Evolutionary conservation across 92 coral and sea anemone species (phyloP).

Genomic region (Pocillopora grandis): DNA sequence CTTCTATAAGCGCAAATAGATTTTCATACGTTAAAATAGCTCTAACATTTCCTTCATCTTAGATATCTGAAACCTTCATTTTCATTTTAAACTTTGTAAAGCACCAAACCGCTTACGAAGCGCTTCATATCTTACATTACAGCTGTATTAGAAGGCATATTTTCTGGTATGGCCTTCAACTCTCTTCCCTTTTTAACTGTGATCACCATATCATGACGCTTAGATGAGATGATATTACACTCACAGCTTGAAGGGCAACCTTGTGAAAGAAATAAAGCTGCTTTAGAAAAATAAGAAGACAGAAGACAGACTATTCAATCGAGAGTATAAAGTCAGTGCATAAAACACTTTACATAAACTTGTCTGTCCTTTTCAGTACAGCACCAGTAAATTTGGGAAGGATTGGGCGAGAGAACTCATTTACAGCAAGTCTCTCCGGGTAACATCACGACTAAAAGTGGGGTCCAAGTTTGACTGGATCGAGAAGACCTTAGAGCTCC

Average conservation of each 20-base stretch:
- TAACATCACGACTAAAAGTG: no score
- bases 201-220: conserved; percentile 35
- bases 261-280: background rate
- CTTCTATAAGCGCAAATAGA: no score
- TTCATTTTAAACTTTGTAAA: background rate
- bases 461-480: no score
- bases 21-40: no score
- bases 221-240: conserved; percentile 47
- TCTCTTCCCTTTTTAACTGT: conserved; percentile 39
- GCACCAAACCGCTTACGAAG: background rate
- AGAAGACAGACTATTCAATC: background rate
- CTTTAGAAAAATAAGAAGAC: background rate
- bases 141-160: conserved; percentile 52
- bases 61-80: background rate
- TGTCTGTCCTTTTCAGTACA: no score
- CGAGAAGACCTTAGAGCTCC: no score
- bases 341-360: no score
- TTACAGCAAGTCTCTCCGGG: no score
- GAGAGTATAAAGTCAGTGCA: no score
- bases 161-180: conserved; percentile 54
- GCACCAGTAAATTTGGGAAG: no score
- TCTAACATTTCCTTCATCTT: background rate
- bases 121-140: conserved; percentile 53
- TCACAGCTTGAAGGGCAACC: conserved; percentile 78
- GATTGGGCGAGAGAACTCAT: no score